phyloP scores from a whole-genome alignment of 2,113 vertebrate genomes.

The Plectropomus leopardus region DNA sequence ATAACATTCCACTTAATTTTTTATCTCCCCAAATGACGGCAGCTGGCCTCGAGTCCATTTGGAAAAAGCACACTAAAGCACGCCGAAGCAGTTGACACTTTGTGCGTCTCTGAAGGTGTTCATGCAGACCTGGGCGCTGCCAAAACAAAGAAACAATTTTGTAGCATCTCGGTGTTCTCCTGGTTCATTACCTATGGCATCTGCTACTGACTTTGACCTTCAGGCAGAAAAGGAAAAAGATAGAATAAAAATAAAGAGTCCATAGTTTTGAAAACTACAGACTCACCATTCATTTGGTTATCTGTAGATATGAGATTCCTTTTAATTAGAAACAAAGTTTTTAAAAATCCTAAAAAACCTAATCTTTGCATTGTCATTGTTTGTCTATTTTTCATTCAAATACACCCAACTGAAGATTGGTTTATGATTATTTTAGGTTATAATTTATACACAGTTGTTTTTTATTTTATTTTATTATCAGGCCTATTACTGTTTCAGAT shows the following conservation, averaged over 20 bases:
- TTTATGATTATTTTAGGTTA: neutral
- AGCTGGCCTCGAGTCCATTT: constrained; percentile 20
- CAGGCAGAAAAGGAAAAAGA: neutral
- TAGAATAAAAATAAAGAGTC: neutral
- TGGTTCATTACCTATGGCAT: constrained; percentile 60
- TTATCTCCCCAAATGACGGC: neutral
- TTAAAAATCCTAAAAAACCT: neutral
- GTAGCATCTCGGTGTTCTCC: constrained; percentile 34
- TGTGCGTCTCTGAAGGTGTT: neutral
- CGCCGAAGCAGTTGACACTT: neutral
- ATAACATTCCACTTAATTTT: neutral
- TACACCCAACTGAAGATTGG: no score
- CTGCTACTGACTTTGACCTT: constrained; percentile 62
- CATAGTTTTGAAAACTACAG: neutral
- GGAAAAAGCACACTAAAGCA: neutral
- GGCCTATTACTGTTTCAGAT: no score
- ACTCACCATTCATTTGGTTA: neutral
- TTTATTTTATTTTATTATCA: no score
- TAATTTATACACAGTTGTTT: neutral
- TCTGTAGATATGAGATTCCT: neutral
- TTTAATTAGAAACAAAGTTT: neutral
- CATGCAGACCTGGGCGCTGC: neutral
- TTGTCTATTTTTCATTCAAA: no score
- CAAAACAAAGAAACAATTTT: constrained; percentile 42
- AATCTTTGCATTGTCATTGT: neutral